Base-by-base conservation (phyloP, 2,888 invertebrate species). In the Epirrita christyi region DNA sequence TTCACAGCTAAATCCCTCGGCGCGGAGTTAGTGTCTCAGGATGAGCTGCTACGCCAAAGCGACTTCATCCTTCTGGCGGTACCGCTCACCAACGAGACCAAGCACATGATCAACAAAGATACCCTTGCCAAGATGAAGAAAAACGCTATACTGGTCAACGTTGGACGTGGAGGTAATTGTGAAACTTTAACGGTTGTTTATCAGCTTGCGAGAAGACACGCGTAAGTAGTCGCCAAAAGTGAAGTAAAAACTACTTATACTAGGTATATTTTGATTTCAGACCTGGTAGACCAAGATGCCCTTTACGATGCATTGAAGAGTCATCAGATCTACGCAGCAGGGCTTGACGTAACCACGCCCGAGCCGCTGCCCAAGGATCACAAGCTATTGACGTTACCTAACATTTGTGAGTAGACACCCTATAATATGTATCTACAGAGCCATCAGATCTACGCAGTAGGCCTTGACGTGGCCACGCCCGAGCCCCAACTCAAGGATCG, bases 301-400 rank as follows among this genome's bases (percentile, higher is more conserved):
- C 85, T 99, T 27, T 94, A 96, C 52, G 93, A 94, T 47, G 98
- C 98, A 0, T 86, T 99, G 46, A 94, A 94, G 72, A 92, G 90
- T 37, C 94, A 94, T 0, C 92, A 93, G 64, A 98, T 98, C 62
- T 96, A 95, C 76, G 96, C 96, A 0, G 98, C 98, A 0, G 98
- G 98, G 0, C 90, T 99, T 1, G 98, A 99, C 81, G 98, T 98
- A 2, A 96, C 96, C 73, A 94, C 95, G 0, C 98, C 98, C 0
- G 98, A 99, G 81, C 98, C 98, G 0, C 80, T 99, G 51, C 96
- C 98, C 0, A 83, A 93, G 6, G 94, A 96, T 79, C 95, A 97
- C 81, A 96, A 96, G 51, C 88, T 98, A n/a, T 77, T 97, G 10
- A 94, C 93, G 27, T 85, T 98, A 32, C 94, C 95, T 2, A 92